These are phyloP conservation scores for Melanostigma gelatinosum DNA, from an alignment of 2,113 vertebrate species.

Conservation along the genomic window DNA sequence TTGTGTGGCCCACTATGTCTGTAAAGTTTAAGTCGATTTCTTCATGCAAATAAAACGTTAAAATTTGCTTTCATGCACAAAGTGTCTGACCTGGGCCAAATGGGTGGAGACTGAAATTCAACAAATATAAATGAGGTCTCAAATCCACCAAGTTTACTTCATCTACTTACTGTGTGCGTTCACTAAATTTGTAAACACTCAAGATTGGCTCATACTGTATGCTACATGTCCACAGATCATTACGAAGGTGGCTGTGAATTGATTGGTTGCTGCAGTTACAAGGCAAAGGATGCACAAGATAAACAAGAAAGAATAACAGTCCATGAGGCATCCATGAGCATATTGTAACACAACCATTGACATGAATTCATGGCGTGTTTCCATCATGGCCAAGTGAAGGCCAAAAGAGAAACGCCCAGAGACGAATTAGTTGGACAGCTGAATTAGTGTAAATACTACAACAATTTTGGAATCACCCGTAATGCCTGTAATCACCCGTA, in stretches of 20 bases:
- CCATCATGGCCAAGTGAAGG: slow-evolving; percentile 5
- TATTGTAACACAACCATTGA: slow-evolving; percentile 16
- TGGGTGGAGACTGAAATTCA: slow-evolving; percentile 8
- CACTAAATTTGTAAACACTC: slow-evolving; percentile 5
- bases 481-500: too few species aligned
- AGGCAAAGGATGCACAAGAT: slow-evolving; percentile 10
- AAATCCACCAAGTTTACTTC: neutral
- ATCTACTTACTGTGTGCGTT: neutral
- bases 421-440: slow-evolving; percentile 34
- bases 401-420: slow-evolving; percentile 56
- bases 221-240: neutral
- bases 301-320: slow-evolving; percentile 28
- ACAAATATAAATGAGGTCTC: neutral
- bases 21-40: slow-evolving; percentile 5
- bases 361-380: slow-evolving; percentile 27
- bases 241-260: slow-evolving; percentile 8
- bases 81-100: slow-evolving; percentile 25
- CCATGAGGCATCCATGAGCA: slow-evolving; percentile 28
- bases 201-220: neutral
- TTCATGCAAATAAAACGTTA: slow-evolving; percentile 24
- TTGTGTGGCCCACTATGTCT: neutral
- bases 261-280: slow-evolving; percentile 22
- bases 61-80: neutral
- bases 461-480: slow-evolving; percentile 23
- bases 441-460: slow-evolving; percentile 28